Conservation (phyloP, 2,888 invertebrate species). For the Ptychoptera albimana region DNA sequence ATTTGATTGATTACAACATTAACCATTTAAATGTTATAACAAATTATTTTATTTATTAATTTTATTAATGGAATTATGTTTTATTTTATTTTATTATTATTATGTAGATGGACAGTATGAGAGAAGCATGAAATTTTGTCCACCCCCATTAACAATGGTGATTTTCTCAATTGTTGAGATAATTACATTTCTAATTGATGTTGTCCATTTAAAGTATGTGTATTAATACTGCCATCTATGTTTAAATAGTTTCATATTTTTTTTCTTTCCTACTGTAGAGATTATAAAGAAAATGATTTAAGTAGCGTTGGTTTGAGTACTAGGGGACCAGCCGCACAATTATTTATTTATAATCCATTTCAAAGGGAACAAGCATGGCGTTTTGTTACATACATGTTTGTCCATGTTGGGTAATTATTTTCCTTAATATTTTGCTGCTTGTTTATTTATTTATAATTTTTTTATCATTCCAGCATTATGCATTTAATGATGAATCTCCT, state of each 20-base stretch:
- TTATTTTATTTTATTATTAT: neutral
- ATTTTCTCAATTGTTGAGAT: conserved; percentile 80
- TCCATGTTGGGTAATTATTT: conserved; percentile 64
- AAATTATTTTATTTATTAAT: too few relatives aligned
- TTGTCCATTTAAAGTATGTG: conserved; percentile 27
- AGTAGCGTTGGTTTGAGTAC: conserved; percentile 26
- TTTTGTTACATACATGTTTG: conserved; percentile 88
- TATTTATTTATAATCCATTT: conserved; percentile 79
- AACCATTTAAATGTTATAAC: too few relatives aligned
- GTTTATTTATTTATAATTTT: neutral
- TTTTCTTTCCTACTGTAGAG: conserved; percentile 15
- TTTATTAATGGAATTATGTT: too few relatives aligned
- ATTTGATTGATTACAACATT: too few relatives aligned
- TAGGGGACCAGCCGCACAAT: conserved; percentile 61
- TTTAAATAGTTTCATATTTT: conserved; percentile 15
- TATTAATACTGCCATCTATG: conserved; percentile 12
- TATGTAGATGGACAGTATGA: conserved; percentile 60
- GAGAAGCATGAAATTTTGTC: conserved; percentile 83
- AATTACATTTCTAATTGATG: conserved; percentile 40
- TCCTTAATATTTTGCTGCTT: neutral
- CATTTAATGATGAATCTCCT: conserved; percentile 83
- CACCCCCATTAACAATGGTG: conserved; percentile 85
- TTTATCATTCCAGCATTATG: conserved; percentile 35
- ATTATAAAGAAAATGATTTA: conserved; percentile 19
- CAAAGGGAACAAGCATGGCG: conserved; percentile 82